Conservation (phyloP, 2,113 vertebrate species). For the Halcyon senegalensis region DNA sequence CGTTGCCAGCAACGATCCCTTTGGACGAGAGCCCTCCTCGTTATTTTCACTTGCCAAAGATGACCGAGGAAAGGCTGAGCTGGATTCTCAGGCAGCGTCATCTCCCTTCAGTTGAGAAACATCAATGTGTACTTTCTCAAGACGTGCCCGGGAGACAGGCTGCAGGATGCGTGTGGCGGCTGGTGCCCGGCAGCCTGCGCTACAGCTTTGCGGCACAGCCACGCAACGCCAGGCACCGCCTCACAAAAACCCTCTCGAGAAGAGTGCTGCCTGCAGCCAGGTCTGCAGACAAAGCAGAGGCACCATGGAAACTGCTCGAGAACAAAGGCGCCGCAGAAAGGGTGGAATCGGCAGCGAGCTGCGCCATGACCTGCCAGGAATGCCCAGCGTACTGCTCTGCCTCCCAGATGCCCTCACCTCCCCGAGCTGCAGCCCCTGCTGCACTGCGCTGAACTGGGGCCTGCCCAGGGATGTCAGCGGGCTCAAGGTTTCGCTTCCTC, state of each 20-base stretch:
- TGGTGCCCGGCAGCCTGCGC: background rate
- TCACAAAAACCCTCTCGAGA: background rate
- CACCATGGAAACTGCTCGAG: conserved; percentile 44
- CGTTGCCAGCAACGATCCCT: background rate
- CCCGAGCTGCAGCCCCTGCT: accelerated
- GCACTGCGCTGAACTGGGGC: accelerated
- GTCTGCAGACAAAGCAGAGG: conserved; percentile 8
- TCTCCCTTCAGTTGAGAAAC: background rate
- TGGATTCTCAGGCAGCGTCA: background rate
- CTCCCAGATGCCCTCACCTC: background rate
- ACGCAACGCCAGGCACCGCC: background rate
- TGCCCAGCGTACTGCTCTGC: background rate
- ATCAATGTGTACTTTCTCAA: accelerated
- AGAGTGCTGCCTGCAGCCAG: background rate
- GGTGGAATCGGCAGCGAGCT: background rate
- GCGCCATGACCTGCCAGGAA: background rate
- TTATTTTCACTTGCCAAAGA: background rate
- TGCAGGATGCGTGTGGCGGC: background rate
- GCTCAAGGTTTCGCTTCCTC: background rate
- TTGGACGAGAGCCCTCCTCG: background rate
- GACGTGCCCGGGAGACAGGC: background rate
- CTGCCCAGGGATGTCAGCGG: background rate
- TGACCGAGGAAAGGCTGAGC: background rate
- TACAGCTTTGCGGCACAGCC: background rate
- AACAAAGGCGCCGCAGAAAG: background rate